Conservation (phyloP, 2,113 vertebrate species). For the Gnathonemus longibarbis region DNA sequence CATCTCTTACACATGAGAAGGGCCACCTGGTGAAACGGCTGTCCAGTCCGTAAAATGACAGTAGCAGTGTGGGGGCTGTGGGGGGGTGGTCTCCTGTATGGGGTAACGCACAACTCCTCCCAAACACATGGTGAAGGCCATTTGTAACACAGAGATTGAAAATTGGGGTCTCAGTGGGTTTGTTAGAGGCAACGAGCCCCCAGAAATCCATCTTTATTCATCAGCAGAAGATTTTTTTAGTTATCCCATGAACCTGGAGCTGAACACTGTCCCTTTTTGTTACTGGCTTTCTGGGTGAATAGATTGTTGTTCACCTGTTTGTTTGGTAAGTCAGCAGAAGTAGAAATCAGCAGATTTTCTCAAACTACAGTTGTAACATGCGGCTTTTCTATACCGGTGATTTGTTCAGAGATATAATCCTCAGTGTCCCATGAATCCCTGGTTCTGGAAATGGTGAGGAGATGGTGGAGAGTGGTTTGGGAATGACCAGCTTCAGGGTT, state of each 20-base stretch:
- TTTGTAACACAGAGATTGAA: not conserved
- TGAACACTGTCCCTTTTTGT: not conserved
- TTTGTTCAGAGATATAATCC: not conserved
- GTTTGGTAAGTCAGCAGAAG: not conserved
- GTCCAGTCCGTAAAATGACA: not conserved
- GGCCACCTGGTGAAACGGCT: not conserved
- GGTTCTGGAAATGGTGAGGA: not conserved
- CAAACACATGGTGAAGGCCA: not conserved
- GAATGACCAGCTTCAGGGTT: not conserved
- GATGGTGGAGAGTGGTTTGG: not conserved
- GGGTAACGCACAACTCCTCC: not conserved
- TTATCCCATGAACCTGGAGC: not conserved
- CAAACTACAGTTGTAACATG: not conserved
- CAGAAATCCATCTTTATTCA: not conserved
- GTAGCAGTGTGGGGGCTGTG: not conserved
- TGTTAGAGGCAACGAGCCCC: not conserved
- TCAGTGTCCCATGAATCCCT: not conserved
- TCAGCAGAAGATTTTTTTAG: not conserved
- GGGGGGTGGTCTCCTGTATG: not conserved
- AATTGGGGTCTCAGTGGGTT: not conserved
- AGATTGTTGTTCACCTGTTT: not conserved
- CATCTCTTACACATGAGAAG: not conserved
- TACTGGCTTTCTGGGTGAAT: not conserved
- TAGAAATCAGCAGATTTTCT: not conserved
- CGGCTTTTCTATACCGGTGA: not conserved